Base-by-base conservation (phyloP, 2,888 invertebrate species). In the Perdita meconis region DNA sequence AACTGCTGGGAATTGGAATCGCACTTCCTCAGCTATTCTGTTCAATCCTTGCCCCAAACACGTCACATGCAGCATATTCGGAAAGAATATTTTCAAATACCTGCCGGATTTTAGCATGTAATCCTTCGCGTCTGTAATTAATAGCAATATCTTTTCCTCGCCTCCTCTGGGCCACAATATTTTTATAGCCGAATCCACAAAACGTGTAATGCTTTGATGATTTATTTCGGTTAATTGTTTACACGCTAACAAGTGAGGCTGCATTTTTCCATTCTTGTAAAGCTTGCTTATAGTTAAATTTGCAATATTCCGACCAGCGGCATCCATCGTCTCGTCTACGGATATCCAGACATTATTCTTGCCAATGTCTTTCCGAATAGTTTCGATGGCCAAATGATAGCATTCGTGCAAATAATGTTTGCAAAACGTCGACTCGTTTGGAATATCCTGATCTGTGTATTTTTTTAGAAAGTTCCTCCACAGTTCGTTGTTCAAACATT, bases 291-390 rank as follows among this genome's bases (percentile, higher is more conserved):
- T 5, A 51, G 38, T 16, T 24, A 63, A 50, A 50, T 63, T 63
- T n/a, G 38, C 51, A 42, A 42, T 0, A 6, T 59, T 26, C n/a
- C 50, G 36, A 12, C 50, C 16, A 44, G n/a, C n/a, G n/a, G 30
- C n/a, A 40, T 50, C 50, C 40, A 10, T 44, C n/a, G 26, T 59
- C 16, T 60, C 60, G 26, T 60, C 10, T n/a, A 60, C 60, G 42
- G 30, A 42, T n/a, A 60, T 44, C 42, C 30, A 44, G 2, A 30
- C 13, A 16, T 30, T 24, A 3, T 42, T 13, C 2, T 30, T 16
- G 13, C 12, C 30, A 44, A 44, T 60, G 44, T 44, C 5, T 26
- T 42, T 26, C 12, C 60, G n/a, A 60, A 60, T 44, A 8, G 42
- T 44, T 44, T 44, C 16, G 19, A 44, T n/a, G 16, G 16, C 19